Evolutionary conservation across 1,140 invertebrate genomes (phyloP).

Genomic region (Drosophila ananassae): DNA sequence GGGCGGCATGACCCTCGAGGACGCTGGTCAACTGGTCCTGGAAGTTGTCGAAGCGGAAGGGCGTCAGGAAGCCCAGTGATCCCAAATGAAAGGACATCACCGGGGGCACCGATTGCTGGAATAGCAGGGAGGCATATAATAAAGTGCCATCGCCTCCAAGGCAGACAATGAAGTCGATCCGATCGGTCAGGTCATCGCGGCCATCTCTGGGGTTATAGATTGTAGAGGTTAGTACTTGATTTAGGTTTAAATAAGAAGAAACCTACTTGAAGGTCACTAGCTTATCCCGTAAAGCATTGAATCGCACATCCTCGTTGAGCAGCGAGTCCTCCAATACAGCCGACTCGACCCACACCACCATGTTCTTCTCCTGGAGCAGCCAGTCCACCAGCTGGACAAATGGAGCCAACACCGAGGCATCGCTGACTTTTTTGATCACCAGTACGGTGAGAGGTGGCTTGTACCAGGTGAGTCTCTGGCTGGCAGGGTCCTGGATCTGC

Average conservation of each 20-base stretch:
- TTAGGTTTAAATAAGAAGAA: not conserved
- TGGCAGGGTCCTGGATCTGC: conserved; percentile 98
- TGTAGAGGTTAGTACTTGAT: not conserved
- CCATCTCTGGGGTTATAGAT: conserved; percentile 88
- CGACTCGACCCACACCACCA: conserved; percentile 97
- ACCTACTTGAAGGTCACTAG: conserved; percentile 91
- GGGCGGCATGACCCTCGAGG: conserved; percentile 95
- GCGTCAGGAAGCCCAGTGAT: conserved; percentile 97
- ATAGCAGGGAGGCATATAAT: conserved; percentile 96
- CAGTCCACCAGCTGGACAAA: conserved; percentile 97
- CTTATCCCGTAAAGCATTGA: conserved; percentile 90
- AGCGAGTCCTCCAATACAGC: conserved; percentile 93
- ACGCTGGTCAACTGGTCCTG: conserved; percentile 96
- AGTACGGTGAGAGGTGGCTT: conserved; percentile 97
- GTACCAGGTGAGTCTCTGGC: conserved; percentile 97
- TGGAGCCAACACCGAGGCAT: conserved; percentile 93
- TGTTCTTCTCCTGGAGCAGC: conserved; percentile 96
- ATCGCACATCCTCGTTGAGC: conserved; percentile 89
- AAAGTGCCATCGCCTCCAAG: conserved; percentile 98
- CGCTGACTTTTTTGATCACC: conserved; percentile 97
- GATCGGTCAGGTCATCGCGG: conserved; percentile 94
- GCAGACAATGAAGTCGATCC: conserved; percentile 98
- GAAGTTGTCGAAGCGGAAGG: conserved; percentile 97
- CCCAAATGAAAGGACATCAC: conserved; percentile 99
- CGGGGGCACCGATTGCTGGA: conserved; percentile 97